Evolutionary conservation across 1,140 invertebrate species (phyloP), one percentile per base, ranked within the genome.

Genomic region (Macrobrachium nipponense): DNA sequence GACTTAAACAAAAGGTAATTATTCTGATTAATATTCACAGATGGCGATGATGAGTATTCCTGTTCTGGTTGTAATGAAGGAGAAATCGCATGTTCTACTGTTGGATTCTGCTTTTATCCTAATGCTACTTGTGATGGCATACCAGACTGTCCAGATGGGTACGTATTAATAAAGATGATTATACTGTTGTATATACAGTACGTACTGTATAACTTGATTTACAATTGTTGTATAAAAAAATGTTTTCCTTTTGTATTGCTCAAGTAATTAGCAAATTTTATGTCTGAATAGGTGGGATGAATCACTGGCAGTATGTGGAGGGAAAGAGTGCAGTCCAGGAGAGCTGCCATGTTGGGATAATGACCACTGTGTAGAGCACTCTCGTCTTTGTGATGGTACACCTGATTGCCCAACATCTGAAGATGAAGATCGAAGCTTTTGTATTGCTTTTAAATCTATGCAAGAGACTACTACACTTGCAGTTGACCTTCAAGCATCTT

Each of bases 351-450:
- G 84, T 51, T 64, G 78, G 59, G 78, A 62, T 10, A 78, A 75
- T 15, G 62, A 60, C n/a, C 84, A 59, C 60, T 86, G 84, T 60
- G 77, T 86, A n/a, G 27, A 68, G 7, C 84, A 86, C 68, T 68
- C 73, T 8, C 70, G 78, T 12, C 43, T 86, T 17, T 86, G 84
- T 75, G 84, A 86, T 59, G 76, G 76, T 8, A 78, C 80, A 7
- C 58, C 84, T 7, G 84, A 86, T 68, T 86, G 84, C 23, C 84
- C 84, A 18, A 23, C 76, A 44, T 68, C 77, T n/a, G 84, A 80
- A 78, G 84, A 86, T 10, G 84, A 86, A 20, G 84, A 86, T 23
- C 7, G 12, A 20, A 61, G 62, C 61, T 86, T 86, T 58, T 86
- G 84, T 18, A 36, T 76, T 6, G 76, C 84, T 23, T 86, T 80